Base-by-base conservation (phyloP, 1,140 invertebrate genomes). In the Bombyx mandarina region DNA sequence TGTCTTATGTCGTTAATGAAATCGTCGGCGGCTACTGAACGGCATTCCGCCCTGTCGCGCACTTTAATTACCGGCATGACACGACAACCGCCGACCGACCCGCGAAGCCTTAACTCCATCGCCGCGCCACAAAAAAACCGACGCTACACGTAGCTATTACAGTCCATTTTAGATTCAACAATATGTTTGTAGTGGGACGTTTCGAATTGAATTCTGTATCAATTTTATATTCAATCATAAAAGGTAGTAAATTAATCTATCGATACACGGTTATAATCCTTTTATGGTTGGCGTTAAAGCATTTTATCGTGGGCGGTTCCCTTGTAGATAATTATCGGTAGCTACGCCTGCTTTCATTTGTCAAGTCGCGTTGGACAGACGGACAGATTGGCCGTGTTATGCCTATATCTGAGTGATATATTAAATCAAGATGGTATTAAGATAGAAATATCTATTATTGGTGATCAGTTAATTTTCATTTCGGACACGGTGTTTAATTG, bases 1-100 rank as follows among this genome's bases (percentile, higher is more conserved):
- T 63, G 60, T 58, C 68, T 67, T 67, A 70, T 67, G 68, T 65
- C 68, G 67, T 67, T 67, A 70, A 70, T 67, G 65, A 59, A 70
- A 70, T 70, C 65, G 65, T 70, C 68, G 54, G 61, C 60, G 44
- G 69, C 63, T 67, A 66, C 65, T 58, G 66, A 63, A 58, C 63
- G 59, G 59, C 63, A 63, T 71, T 71, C 63, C 63, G 65, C 60
- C 60, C 49, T 66, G 67, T 66, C 65, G 60, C 57, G 43, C 61
- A 58, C 55, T 45, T 63, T 71, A 57, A 71, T 71, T 67, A 67
- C 63, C 65, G 63, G 65, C 63, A 55, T 63, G 65, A 65, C 65
- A 65, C 61, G 50, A 75, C 68, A 69, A 63, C 67, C 69, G 10
- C 10, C 6, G 57, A 66, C 53, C 53, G 62, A 73, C 71, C 62